Evolutionary conservation across 37 sponge, comb jelly and placozoan species (phyloP).

Genomic region (Aphrocallistes beatrix): DNA sequence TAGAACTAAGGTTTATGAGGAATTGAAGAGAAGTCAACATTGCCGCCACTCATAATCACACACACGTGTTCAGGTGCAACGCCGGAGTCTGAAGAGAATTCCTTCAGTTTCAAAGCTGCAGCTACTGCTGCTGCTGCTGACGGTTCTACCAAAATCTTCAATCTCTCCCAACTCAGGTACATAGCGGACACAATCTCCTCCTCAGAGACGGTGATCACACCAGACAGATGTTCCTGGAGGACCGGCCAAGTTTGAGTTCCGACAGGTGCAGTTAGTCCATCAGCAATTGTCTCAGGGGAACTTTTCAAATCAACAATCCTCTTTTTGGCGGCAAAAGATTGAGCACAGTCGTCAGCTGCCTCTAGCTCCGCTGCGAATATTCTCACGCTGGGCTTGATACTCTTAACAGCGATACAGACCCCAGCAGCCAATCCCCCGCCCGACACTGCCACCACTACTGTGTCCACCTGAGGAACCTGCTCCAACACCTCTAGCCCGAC

Average conservation of each 20-base stretch:
- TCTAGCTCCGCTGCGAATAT: conserved; percentile 62
- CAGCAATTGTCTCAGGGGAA: conserved; percentile 44
- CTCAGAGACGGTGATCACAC: conserved; percentile 52
- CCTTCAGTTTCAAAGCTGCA: conserved; percentile 55
- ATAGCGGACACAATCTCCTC: conserved; percentile 43
- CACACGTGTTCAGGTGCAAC: conserved; percentile 46
- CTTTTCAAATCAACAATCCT: conserved; percentile 22
- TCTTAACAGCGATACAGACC: conserved; percentile 53
- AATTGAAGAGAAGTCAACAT: conserved; percentile 39
- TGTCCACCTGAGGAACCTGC: conserved; percentile 59
- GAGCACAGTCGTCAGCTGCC: conserved; percentile 45
- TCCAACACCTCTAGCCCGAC: conserved; percentile 59
- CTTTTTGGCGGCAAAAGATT: conserved; percentile 39
- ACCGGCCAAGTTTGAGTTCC: conserved; percentile 37
- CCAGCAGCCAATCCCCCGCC: conserved; percentile 56
- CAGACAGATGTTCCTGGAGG: conserved; percentile 30
- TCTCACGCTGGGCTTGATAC: conserved; percentile 41
- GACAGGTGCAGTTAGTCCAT: conserved; percentile 39
- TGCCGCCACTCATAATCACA: conserved; percentile 69
- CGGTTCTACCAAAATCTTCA: conserved; percentile 76
- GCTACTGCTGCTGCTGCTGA: conserved; percentile 69
- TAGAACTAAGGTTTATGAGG: not conserved
- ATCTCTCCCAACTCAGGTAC: conserved; percentile 54
- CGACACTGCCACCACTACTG: conserved; percentile 43
- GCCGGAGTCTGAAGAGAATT: conserved; percentile 27